Conservation (phyloP, 2,797 vertebrate genomes). For the Pseudotriccus pelzelni region DNA sequence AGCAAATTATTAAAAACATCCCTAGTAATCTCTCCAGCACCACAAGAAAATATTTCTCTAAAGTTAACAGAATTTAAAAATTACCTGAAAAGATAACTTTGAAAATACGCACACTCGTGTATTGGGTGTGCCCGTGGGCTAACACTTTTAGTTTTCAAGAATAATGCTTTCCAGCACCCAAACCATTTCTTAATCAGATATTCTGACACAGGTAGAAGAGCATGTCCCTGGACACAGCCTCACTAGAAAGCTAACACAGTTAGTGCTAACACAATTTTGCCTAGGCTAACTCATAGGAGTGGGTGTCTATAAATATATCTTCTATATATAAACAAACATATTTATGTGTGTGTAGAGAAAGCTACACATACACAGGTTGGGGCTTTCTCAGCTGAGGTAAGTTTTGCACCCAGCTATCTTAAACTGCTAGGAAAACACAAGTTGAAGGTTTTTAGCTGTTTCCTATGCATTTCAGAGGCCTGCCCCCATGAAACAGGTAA, state of each 20-base stretch:
- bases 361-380: neutral
- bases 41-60: neutral
- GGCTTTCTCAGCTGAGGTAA: neutral
- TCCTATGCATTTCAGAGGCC: neutral
- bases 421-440: neutral
- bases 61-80: neutral
- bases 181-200: neutral
- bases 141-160: neutral
- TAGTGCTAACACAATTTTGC: neutral
- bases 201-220: neutral
- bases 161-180: neutral
- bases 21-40: neutral
- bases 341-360: neutral
- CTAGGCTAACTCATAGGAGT: neutral
- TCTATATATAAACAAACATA: neutral
- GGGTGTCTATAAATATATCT: accelerated
- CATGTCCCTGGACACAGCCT: neutral
- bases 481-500: neutral
- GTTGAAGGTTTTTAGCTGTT: neutral
- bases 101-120: neutral
- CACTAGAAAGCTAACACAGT: neutral
- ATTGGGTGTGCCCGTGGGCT: neutral
- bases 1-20: neutral
- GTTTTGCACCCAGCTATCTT: neutral
- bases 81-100: neutral